Base-by-base conservation (phyloP, 2,113 vertebrate species). In the Triplophysa rosa region DNA sequence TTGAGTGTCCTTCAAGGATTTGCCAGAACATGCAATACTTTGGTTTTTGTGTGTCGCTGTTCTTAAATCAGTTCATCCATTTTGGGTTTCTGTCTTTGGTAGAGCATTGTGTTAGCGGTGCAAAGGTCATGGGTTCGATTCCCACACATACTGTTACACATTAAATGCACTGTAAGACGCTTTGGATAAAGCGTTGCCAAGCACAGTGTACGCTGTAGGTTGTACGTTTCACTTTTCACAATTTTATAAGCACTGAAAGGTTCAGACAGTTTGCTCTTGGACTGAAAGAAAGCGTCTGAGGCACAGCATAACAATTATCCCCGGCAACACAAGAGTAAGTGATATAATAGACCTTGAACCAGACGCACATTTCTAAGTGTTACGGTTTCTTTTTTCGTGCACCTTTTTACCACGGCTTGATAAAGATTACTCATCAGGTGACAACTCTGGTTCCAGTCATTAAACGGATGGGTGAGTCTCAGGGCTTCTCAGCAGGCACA, bases 271-370 rank as follows among this genome's bases (percentile, higher is more conserved):
- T 19, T 58, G 8, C 8, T 52, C 3, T 52, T 52, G 49, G 54
- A 19, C n/a, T 58, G 54, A 21, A 21, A 21, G 54, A n/a, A 37
- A 2, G 1, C 0, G 19, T 21, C 58, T 68, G 47, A 56, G 14
- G 21, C 64, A 74, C 67, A 56, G 17, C 52, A n/a, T n/a, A 54
- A 29, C 59, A 73, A 64, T 69, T 12, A 9, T 62, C 64, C 23
- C 37, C 37, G 79, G 37, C 10, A n/a, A 6, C 19, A 26, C 54
- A 58, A n/a, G 17, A 33, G 47, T 19, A 68, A 54, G 23, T 74
- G n/a, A 77, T 62, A 84, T 80, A 77, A 67, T 52, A 81, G 66
- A 14, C 10, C 16, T 24, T 69, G 64, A 87, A 76, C 33, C 54
- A 74, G 71, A 80, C 79, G 77, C 63, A 10, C 17, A 47, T 59